Evolutionary conservation across 2,888 invertebrate species (phyloP).

Genomic region (Drosophila pseudotalamancana): DNA sequence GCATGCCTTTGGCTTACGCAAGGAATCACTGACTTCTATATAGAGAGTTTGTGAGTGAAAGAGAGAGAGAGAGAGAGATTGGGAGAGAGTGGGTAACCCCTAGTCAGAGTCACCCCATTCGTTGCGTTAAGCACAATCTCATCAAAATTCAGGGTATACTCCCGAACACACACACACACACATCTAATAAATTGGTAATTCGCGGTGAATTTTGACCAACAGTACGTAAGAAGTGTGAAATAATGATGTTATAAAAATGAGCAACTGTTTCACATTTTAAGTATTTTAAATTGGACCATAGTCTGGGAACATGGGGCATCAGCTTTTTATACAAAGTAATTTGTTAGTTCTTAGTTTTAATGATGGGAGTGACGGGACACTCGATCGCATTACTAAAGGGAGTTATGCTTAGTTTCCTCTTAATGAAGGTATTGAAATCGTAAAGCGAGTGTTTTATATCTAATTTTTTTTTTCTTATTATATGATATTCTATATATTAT

Average conservation of each 20-base stretch:
- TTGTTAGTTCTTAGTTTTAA: too few relatives aligned
- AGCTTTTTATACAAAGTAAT: too few relatives aligned
- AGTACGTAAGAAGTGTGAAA: conserved; percentile 2
- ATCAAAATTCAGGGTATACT: conserved; percentile 14
- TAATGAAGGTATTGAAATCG: too few relatives aligned
- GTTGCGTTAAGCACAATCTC: conserved; percentile 18
- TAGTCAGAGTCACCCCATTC: conserved; percentile 22
- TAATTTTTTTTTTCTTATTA: too few relatives aligned
- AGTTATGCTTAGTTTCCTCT: too few relatives aligned
- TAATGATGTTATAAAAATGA: conserved; percentile 14
- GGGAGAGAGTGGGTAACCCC: background rate
- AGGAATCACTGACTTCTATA: conserved; percentile 21
- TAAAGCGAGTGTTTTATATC: too few relatives aligned
- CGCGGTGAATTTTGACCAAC: conserved; percentile 23
- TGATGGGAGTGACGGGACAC: too few relatives aligned
- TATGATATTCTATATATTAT: too few relatives aligned
- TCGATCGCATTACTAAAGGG: too few relatives aligned
- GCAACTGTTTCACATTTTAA: conserved; percentile 11
- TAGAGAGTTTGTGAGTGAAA: background rate
- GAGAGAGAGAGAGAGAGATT: background rate
- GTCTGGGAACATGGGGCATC: background rate
- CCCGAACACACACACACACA: background rate
- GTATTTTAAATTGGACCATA: conserved; percentile 1
- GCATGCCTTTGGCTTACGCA: conserved; percentile 16
- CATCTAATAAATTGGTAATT: conserved; percentile 26